Conservation (phyloP, 35 echinoderm and acorn worm species). For the Apostichopus parvimensis region DNA sequence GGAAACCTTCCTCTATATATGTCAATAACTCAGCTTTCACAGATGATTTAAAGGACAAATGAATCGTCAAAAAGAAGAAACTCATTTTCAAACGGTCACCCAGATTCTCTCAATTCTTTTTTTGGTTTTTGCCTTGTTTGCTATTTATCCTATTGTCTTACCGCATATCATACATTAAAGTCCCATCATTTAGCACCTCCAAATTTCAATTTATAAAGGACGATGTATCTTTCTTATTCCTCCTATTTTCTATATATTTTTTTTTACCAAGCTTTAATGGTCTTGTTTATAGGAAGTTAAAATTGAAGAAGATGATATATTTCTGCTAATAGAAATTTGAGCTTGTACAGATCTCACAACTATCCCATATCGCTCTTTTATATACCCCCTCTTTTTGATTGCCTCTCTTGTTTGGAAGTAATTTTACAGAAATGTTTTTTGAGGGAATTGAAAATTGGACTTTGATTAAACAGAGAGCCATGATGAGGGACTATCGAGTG, state of each 20-base stretch:
- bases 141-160: conserved; percentile 48
- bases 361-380: conserved; percentile 47
- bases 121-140: neutral
- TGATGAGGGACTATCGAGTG: conserved; percentile 54
- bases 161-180: conserved; percentile 27
- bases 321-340: conserved; percentile 53
- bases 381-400: neutral
- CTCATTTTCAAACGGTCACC: neutral
- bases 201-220: conserved; percentile 47
- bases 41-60: conserved; percentile 42
- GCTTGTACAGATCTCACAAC: conserved; percentile 40
- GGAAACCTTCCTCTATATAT: neutral
- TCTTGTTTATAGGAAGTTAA: neutral
- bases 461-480: conserved; percentile 47
- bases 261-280: conserved; percentile 16
- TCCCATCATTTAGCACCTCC: conserved; percentile 50
- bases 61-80: conserved; percentile 17
- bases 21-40: neutral
- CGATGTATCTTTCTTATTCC: neutral
- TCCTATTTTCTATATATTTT: neutral
- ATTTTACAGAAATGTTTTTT: conserved; percentile 55
- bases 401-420: conserved; percentile 31
- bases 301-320: conserved; percentile 34
- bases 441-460: conserved; percentile 41
- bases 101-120: neutral